Base-by-base conservation (phyloP, 1,140 invertebrate species). In the Ditylenchus dipsaci region DNA sequence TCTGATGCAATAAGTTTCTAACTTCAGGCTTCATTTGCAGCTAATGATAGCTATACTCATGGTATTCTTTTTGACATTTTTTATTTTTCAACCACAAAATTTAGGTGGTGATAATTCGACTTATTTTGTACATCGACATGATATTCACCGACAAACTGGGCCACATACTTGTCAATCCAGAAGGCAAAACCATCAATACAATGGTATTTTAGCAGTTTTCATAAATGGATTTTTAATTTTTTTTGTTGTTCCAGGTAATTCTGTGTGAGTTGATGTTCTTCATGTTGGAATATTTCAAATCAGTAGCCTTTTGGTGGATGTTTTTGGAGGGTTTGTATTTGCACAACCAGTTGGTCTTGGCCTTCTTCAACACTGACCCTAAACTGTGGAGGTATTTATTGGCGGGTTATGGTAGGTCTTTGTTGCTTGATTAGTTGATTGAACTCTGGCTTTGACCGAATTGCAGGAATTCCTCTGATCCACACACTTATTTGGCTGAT, bases 281-380 rank as follows among this genome's bases (percentile, higher is more conserved):
- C 0, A 82, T 92, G 0, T 79, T 93, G 73, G 92, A 93, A 83
- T 93, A 93, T 82, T 88, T 90, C 0, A 88, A 89, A 69, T 91
- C 91, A 0, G 90, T 90, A 0, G 91, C 91, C 88, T 93, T 93
- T 78, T 90, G 90, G 88, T 94, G 91, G 91, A 93, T 93, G 91
- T 92, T 93, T 76, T 89, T 93, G 30, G 91, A 93, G 81, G 91
- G 92, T 0, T 84, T 92, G 19, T 91, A 91, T 79, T 84, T 94
- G 21, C 90, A 94, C 81, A 61, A 61, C 29, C 59, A 61, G 38
- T 88, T 86, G 43, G 85, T 91, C 77, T 88, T 91, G 0, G 88
- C 90, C 0, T 89, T 91, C 0, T 91, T 93, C 78, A 88, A 91
- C 80, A 89, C 89, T 60, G 87, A 88, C 53, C 88, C 89, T 1